Evolutionary conservation across 2,797 vertebrate genomes (phyloP).

Genomic region (Orestias chungarensis): DNA sequence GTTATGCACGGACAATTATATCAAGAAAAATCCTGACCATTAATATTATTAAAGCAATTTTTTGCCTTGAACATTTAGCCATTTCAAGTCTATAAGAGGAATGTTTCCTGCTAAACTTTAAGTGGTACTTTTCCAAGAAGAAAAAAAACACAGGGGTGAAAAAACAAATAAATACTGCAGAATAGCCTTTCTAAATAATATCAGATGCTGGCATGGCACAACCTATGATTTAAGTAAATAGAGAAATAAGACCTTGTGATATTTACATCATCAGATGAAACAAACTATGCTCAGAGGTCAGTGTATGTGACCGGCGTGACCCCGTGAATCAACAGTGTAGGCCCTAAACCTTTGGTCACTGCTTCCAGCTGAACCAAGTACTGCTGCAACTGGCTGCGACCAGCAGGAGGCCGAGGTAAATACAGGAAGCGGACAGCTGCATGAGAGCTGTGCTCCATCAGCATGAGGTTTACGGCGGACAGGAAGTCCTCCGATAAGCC

Average conservation of each 20-base stretch:
- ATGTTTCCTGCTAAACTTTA: conserved; percentile 35
- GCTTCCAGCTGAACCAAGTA: conserved; percentile 85
- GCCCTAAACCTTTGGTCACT: conserved; percentile 84
- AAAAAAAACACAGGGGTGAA: conserved; percentile 2
- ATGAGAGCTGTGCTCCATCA: conserved; percentile 83
- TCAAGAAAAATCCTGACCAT: conserved; percentile 1
- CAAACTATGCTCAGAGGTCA: conserved; percentile 78
- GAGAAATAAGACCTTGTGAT: conserved; percentile 10
- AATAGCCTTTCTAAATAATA: conserved; percentile 8
- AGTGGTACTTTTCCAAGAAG: conserved; percentile 14
- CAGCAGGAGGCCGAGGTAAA: conserved; percentile 85
- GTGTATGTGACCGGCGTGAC: conserved; percentile 92
- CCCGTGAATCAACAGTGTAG: conserved; percentile 89
- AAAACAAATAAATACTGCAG: conserved; percentile 11
- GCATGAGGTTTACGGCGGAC: conserved; percentile 78
- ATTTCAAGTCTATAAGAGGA: conserved; percentile 50
- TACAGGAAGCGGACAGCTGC: conserved; percentile 89
- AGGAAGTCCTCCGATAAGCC: conserved; percentile 76
- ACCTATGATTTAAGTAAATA: conserved; percentile 6
- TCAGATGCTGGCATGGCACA: conserved; percentile 8
- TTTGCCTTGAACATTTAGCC: conserved; percentile 3
- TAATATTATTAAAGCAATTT: neutral
- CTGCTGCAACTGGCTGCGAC: conserved; percentile 72
- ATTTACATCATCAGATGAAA: conserved; percentile 3
- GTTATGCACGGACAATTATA: conserved; percentile 3